Conservation (phyloP, 2,113 vertebrate genomes). For the Sphaerodactylus townsendi region DNA sequence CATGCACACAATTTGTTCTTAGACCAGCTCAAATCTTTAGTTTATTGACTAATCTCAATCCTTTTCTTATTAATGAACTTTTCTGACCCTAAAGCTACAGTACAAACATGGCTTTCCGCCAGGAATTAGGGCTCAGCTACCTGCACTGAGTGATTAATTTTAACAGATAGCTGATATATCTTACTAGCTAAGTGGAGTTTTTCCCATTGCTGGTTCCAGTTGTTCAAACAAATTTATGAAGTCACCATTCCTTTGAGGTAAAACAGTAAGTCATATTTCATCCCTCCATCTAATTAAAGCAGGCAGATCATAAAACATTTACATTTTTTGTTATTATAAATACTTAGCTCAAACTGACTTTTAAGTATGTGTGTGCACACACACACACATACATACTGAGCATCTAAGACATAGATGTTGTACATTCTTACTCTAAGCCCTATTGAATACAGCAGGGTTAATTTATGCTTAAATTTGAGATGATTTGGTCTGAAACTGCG, state of each 20-base stretch:
- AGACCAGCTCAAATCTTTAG: neutral
- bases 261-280: conserved; percentile 39
- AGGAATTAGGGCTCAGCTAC: conserved; percentile 44
- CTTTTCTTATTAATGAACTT: neutral
- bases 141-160: conserved; percentile 53
- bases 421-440: neutral
- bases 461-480: no score
- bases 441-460: neutral
- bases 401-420: neutral
- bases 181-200: conserved; percentile 48
- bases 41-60: neutral
- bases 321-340: conserved; percentile 50
- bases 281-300: conserved; percentile 48
- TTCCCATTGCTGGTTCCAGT: conserved; percentile 53
- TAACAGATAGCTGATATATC: conserved; percentile 63
- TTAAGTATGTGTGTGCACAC: no score
- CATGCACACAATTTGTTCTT: neutral
- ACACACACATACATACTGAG: neutral
- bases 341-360: neutral
- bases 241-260: conserved; percentile 15
- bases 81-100: conserved; percentile 31
- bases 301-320: conserved; percentile 59
- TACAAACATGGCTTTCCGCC: conserved; percentile 36
- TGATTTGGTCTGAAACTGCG: no score
- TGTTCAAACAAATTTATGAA: conserved; percentile 57